Percentiles rank a stretch among this genome's conserved stretches.
Evolutionary conservation across 2,113 vertebrate genomes (phyloP).

Genomic region (Glaucomys volans): DNA sequence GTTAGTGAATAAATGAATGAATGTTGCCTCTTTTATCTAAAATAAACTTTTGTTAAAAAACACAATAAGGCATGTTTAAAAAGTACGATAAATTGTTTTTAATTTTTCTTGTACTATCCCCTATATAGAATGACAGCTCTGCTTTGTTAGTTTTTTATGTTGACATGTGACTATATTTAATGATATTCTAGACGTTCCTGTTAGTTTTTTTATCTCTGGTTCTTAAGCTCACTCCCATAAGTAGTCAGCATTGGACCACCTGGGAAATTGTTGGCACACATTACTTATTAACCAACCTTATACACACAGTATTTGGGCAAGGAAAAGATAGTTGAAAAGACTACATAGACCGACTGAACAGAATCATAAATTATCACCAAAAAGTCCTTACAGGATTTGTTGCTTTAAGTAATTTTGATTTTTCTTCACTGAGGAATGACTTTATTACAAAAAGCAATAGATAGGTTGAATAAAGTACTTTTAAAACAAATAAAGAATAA

Average conservation of each 20-base stretch:
- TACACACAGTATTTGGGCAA: not conserved
- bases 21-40: not conserved
- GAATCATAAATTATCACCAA: not conserved
- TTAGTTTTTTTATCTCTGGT: not conserved
- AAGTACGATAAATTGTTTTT: not conserved
- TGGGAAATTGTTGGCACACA: not conserved
- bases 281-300: not conserved
- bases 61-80: not conserved
- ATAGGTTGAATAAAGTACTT: slow-evolving; percentile 29
- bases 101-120: not conserved
- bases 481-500: slow-evolving; percentile 79
- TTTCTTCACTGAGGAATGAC: slow-evolving; percentile 60
- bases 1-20: not conserved
- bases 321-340: slow-evolving; percentile 23
- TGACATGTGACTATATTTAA: not conserved
- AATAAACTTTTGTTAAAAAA: slow-evolving; percentile 10
- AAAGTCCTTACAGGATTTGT: not conserved
- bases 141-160: not conserved
- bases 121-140: not conserved
- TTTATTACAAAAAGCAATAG: slow-evolving; percentile 60
- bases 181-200: not conserved
- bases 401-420: slow-evolving; percentile 48
- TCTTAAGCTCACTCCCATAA: not conserved
- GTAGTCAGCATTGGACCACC: not conserved
- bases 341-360: not conserved